phyloP scores from a whole-genome alignment of 2,113 vertebrate species.

The Heterotilapia buettikoferi region DNA sequence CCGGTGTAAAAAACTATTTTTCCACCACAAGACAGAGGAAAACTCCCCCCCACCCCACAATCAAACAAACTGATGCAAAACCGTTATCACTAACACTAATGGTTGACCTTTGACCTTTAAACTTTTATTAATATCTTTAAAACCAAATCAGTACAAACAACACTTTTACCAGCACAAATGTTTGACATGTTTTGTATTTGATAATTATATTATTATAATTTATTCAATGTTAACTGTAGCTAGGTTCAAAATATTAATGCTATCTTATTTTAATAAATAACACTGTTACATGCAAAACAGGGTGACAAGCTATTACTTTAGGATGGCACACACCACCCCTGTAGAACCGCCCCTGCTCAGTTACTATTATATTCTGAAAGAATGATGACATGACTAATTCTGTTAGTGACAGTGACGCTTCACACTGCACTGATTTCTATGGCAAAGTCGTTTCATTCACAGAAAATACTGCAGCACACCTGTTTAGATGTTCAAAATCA shows the following conservation, averaged over 20 bases:
- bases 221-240: background rate
- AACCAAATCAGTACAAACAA: background rate
- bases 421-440: rapidly evolving
- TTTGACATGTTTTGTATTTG: background rate
- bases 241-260: rapidly evolving
- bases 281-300: rapidly evolving
- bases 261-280: background rate
- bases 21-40: too few relatives aligned
- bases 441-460: background rate
- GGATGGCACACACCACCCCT: rapidly evolving
- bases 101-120: background rate
- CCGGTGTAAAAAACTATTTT: too few relatives aligned
- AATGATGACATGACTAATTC: rapidly evolving
- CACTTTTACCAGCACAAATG: rapidly evolving
- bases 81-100: background rate
- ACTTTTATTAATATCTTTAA: background rate
- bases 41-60: too few relatives aligned
- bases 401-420: rapidly evolving
- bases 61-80: background rate
- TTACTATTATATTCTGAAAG: rapidly evolving
- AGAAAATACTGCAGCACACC: background rate
- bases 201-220: background rate
- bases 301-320: rapidly evolving
- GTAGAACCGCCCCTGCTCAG: background rate
- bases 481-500: rapidly evolving